phyloP scores from a whole-genome alignment of 2,888 invertebrate species.

The Pomacea canaliculata region DNA sequence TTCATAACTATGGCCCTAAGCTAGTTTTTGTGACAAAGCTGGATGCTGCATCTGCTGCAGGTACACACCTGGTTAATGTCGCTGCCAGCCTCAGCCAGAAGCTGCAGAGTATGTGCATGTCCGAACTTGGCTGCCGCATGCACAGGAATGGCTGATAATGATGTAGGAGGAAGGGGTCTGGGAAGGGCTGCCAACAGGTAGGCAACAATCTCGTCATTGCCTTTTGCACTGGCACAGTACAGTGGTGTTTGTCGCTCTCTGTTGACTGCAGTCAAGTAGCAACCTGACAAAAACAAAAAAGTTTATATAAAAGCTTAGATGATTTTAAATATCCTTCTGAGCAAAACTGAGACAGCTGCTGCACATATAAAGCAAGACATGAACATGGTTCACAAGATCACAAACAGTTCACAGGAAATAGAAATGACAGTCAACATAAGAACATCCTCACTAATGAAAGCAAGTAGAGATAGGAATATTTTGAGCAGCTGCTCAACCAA shows the following conservation, averaged over 20 bases:
- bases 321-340: too few species aligned
- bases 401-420: background rate
- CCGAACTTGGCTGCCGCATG: conserved; percentile 60
- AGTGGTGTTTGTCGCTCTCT: conserved; percentile 55
- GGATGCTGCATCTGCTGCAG: too few species aligned
- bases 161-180: conserved; percentile 45
- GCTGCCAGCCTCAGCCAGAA: conserved; percentile 59
- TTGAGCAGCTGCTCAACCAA: too few species aligned
- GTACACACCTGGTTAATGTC: conserved; percentile 62
- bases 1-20: too few species aligned
- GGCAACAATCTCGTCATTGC: conserved; percentile 52
- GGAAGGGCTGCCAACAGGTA: conserved; percentile 49
- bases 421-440: background rate
- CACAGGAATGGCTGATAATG: conserved; percentile 48
- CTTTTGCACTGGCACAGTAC: conserved; percentile 62
- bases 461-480: too few species aligned
- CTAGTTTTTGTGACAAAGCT: too few species aligned
- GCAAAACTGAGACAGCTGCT: background rate
- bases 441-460: too few species aligned
- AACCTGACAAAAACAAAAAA: conserved; percentile 47
- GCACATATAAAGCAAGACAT: background rate
- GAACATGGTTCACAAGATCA: background rate
- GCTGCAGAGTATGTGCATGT: conserved; percentile 48
- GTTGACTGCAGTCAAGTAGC: conserved; percentile 59
- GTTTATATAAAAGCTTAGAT: background rate